Base-by-base conservation (phyloP, 2,888 invertebrate species). In the Drosophila parthenogenetica region DNA sequence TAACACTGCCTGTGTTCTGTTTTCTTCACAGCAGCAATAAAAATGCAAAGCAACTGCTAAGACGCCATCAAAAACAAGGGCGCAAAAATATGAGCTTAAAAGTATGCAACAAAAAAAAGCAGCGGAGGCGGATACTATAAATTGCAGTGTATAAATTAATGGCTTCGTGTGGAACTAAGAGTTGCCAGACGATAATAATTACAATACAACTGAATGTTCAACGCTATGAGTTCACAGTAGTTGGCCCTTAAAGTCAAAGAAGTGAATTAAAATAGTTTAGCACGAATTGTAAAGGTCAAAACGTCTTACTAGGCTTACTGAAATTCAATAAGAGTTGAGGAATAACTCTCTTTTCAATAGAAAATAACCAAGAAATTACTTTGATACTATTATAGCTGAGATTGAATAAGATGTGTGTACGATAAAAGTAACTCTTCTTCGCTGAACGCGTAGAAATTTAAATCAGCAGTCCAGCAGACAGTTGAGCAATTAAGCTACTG, bases 91-190 rank as follows among this genome's bases (percentile, higher is more conserved):
- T 81, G 66, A 79, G 84, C 81, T 70, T 45, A 75, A 67, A 79
- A 83, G 77, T 84, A 71, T 75, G 79, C 79, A 79, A 62, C 50
- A 75, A 71, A 75, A 74, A 74, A 80, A 29, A 72, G 74, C 79
- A 81, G 73, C 79, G 87, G 87, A 86, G 86, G 45, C 81, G 83
- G 87, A 83, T 69, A 87, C 66, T 77, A 84, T 83, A 81, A 83
- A 83, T 78, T 83, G 79, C 83, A 77, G 78, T 77, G 59, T 83
- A 77, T 67, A 57, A 53, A 59, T 55, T 62, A 59, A 49, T 58
- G 29, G 57, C 42, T 65, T 72, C 65, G 65, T 73, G 71, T 42
- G 22, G 43, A 55, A 14, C 42, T 19, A 43, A 25, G 48, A 25
- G 22, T 8, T 40, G 35, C 13, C 25, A 3, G 22, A 45, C 29